phyloP scores from a whole-genome alignment of 2,797 vertebrate genomes.

The Orientallactaga sibirica region DNA sequence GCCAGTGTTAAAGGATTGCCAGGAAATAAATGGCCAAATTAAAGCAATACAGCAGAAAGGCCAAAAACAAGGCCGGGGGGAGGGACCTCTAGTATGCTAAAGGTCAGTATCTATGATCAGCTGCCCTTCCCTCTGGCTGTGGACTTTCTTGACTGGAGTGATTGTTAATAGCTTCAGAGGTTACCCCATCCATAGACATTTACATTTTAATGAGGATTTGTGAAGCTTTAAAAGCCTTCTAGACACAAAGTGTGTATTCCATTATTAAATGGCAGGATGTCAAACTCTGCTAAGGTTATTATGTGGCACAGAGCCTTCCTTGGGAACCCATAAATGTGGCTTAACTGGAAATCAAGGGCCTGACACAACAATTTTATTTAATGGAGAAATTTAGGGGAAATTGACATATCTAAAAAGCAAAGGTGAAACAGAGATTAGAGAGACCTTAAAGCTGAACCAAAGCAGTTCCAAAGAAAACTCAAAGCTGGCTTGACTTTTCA shows the following conservation, averaged over 20 bases:
- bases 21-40: constrained; percentile 65
- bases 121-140: background rate
- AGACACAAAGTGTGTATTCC: constrained; percentile 63
- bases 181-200: constrained; percentile 67
- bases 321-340: constrained; percentile 51
- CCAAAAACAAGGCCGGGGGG: background rate
- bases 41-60: constrained; percentile 46
- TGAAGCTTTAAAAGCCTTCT: constrained; percentile 77
- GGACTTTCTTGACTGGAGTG: constrained; percentile 43
- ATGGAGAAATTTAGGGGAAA: constrained; percentile 62
- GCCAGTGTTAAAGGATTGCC: constrained; percentile 24
- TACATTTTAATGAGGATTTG: constrained; percentile 75
- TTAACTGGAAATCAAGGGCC: constrained; percentile 58
- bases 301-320: constrained; percentile 42
- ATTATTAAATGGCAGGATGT: constrained; percentile 73
- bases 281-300: constrained; percentile 66
- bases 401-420: constrained; percentile 41
- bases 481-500: constrained; percentile 12
- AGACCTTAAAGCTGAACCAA: background rate
- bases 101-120: constrained; percentile 42
- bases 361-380: constrained; percentile 66
- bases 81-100: background rate
- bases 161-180: constrained; percentile 69
- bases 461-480: constrained; percentile 31
- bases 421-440: constrained; percentile 41